Percentiles rank a stretch among this genome's conserved stretches.
Conservation (phyloP, 2,113 vertebrate species). For the Puffinus mauretanicus region DNA sequence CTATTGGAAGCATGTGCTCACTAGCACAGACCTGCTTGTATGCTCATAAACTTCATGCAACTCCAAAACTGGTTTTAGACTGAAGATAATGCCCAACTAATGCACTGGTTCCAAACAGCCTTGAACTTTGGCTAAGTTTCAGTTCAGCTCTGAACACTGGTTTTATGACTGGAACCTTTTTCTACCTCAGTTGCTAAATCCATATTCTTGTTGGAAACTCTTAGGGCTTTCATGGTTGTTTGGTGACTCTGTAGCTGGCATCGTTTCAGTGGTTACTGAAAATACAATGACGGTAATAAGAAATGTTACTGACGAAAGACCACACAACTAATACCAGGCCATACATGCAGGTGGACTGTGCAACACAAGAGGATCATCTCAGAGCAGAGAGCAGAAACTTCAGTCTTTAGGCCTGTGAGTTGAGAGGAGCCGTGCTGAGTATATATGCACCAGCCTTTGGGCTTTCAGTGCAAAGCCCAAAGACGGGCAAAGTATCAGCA, state of each 20-base stretch:
- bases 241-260: neutral
- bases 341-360: neutral
- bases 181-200: neutral
- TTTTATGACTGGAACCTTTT: neutral
- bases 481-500: neutral
- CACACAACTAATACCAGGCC: neutral
- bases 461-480: neutral
- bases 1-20: neutral
- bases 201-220: neutral
- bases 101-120: neutral
- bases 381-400: neutral
- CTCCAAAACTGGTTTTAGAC: neutral
- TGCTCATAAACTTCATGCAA: neutral
- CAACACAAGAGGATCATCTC: neutral
- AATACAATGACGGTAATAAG: neutral
- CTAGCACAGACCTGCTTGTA: neutral
- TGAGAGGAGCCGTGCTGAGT: neutral
- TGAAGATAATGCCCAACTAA: neutral
- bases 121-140: neutral
- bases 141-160: neutral
- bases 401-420: neutral
- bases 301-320: neutral
- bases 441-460: accelerated
- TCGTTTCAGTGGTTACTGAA: neutral
- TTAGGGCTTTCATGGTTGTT: neutral